phyloP scores from a whole-genome alignment of 2,113 vertebrate genomes.

The Oreamnos americanus region DNA sequence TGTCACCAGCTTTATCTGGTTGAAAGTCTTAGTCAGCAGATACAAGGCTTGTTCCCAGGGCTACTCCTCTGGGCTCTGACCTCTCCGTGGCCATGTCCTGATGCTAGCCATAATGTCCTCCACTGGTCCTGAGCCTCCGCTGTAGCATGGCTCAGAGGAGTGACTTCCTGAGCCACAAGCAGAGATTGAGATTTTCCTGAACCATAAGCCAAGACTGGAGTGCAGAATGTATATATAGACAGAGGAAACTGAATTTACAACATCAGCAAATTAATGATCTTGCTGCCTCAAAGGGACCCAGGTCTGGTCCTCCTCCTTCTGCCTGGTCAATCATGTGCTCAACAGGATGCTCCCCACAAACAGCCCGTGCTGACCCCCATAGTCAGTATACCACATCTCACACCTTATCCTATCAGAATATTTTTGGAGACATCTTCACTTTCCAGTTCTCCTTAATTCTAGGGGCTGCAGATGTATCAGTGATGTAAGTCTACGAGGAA shows the following conservation, averaged over 20 bases:
- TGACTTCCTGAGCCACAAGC: background rate
- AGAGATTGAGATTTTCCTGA: background rate
- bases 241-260: background rate
- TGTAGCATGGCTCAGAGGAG: background rate
- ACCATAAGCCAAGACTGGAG: background rate
- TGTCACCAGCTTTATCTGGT: background rate
- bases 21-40: background rate
- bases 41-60: background rate
- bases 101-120: rapidly evolving
- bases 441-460: background rate
- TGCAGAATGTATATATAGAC: background rate
- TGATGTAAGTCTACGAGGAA: background rate
- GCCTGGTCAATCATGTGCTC: background rate
- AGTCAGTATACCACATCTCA: background rate
- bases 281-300: background rate
- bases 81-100: background rate
- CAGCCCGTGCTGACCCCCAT: background rate
- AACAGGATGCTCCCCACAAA: background rate
- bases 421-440: background rate
- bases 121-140: background rate
- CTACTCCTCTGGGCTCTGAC: background rate
- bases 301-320: background rate
- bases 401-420: background rate
- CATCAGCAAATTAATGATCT: background rate
- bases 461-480: background rate